These are phyloP conservation scores for Solea solea DNA, from an alignment of 2,113 vertebrate genomes.

Conservation along the genomic window DNA sequence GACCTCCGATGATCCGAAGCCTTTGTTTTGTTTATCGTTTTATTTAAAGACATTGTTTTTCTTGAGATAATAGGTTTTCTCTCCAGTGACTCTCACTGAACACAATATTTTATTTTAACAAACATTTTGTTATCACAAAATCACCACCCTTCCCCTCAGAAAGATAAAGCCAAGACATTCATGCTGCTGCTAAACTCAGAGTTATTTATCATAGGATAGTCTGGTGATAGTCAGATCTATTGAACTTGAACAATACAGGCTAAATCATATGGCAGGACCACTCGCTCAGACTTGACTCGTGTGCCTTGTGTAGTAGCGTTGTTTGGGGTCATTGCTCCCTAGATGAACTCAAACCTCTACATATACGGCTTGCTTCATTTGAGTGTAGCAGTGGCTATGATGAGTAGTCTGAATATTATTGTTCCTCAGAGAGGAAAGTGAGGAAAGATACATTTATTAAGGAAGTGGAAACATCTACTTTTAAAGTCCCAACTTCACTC, in stretches of 20 bases:
- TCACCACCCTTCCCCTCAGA: background rate
- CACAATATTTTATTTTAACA: background rate
- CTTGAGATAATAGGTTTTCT: background rate
- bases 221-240: too few species aligned
- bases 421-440: background rate
- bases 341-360: constrained; percentile 7
- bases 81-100: background rate
- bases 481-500: background rate
- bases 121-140: background rate
- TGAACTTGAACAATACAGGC: background rate
- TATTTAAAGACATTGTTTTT: background rate
- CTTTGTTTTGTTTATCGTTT: constrained; percentile 30
- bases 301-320: constrained; percentile 65
- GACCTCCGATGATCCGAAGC: constrained; percentile 20
- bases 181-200: constrained; percentile 5
- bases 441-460: background rate
- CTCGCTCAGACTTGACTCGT: constrained; percentile 35
- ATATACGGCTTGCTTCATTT: constrained; percentile 6
- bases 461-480: background rate
- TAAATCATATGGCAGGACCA: background rate
- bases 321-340: constrained; percentile 22
- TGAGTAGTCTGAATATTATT: background rate
- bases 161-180: background rate
- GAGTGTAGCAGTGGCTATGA: background rate
- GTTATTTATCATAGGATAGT: background rate